A percentile compares a stretch with the other conserved stretches of the same genome.
These are phyloP conservation scores for Mesorhabditis sp. DNA, from an alignment of 2,888 invertebrate genomes.

Conservation along the genomic window DNA sequence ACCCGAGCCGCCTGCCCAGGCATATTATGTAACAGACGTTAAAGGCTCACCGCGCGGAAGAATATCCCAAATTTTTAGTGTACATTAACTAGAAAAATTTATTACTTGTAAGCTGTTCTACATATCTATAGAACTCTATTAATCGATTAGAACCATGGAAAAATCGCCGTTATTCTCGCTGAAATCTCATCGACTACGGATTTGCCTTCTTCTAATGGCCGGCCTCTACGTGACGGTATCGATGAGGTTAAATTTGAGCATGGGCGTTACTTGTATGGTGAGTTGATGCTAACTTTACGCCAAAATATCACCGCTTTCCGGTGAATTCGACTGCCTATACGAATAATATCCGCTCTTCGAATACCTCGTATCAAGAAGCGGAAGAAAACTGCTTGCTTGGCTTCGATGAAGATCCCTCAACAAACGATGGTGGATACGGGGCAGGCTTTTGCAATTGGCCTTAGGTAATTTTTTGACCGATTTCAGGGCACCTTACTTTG, in stretches of 20 bases:
- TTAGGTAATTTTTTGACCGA: background rate
- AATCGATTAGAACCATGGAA: no score
- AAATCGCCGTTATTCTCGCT: slow-evolving; percentile 1
- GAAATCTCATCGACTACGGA: background rate
- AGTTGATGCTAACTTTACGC: slow-evolving; percentile 24
- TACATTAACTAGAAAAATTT: no score
- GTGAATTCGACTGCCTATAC: background rate
- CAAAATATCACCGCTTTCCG: background rate
- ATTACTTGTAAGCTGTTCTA: no score
- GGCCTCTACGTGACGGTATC: slow-evolving; percentile 19
- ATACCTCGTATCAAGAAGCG: background rate
- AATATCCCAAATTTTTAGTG: no score
- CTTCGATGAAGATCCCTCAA: slow-evolving; percentile 8
- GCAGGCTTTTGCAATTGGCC: slow-evolving; percentile 10
- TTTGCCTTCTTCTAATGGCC: background rate
- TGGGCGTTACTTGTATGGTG: slow-evolving; percentile 47
- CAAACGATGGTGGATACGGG: slow-evolving; percentile 16
- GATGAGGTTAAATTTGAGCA: slow-evolving; percentile 27
- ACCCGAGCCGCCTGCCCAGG: no score
- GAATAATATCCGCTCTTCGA: background rate
- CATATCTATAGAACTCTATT: no score
- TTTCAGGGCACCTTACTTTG: slow-evolving; percentile 37
- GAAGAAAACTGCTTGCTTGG: slow-evolving; percentile 7
- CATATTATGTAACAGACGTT: no score
- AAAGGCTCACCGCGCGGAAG: no score